A percentile compares a stretch with the other conserved stretches of the same genome.
Conservation (phyloP, 2,797 vertebrate genomes). For the Numenius phaeopus region DNA sequence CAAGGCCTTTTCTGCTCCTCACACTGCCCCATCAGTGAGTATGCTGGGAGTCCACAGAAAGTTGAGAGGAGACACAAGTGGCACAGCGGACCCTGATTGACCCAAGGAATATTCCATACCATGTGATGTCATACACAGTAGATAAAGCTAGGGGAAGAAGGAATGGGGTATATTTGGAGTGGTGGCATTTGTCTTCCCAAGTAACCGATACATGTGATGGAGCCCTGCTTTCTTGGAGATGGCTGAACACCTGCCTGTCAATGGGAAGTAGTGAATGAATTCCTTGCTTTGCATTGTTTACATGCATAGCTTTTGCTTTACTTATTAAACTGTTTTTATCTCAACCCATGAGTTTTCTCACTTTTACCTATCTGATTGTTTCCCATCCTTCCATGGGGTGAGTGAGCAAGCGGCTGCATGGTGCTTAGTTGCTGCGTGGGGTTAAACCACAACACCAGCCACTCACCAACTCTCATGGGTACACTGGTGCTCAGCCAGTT, state of each 20-base stretch:
- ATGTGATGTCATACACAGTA: background rate
- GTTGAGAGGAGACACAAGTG: background rate
- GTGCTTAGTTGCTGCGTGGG: background rate
- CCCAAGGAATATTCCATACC: background rate
- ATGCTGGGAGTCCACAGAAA: background rate
- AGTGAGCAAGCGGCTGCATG: background rate
- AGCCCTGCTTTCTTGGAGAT: background rate
- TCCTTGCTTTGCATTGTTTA: background rate
- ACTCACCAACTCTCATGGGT: background rate
- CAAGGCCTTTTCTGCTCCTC: background rate
- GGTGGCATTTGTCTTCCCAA: too few species aligned
- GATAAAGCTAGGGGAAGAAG: background rate
- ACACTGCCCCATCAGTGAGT: background rate
- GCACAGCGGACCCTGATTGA: background rate
- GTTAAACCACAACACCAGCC: too few species aligned
- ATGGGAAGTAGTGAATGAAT: background rate
- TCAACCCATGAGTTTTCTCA: background rate
- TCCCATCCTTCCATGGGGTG: background rate
- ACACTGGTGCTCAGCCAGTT: background rate
- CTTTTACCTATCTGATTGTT: background rate
- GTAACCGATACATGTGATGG: too few species aligned
- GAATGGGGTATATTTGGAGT: too few species aligned
- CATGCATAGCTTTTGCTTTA: background rate
- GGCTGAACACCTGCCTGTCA: background rate
- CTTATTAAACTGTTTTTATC: background rate